Percentiles rank a stretch among this genome's conserved stretches.
Evolutionary conservation across 2,113 vertebrate genomes (phyloP).

Genomic region (Poeciliopsis prolifica): DNA sequence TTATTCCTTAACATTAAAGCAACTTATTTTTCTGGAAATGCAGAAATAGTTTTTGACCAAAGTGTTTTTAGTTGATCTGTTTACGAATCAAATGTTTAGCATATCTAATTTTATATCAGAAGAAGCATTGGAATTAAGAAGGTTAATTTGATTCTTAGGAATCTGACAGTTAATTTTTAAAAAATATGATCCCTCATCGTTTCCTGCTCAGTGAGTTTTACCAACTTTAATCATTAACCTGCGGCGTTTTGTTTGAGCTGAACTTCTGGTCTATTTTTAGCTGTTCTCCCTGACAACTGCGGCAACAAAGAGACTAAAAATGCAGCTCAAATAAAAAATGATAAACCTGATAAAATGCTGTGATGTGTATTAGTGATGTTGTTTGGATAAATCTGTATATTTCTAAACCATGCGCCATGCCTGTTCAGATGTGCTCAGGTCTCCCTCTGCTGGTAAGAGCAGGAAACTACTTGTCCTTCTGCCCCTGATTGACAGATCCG

Average conservation of each 20-base stretch:
- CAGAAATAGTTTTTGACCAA: neutral
- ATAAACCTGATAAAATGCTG: neutral
- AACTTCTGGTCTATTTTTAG: neutral
- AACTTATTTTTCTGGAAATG: neutral
- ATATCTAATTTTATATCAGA: neutral
- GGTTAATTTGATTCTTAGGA: neutral
- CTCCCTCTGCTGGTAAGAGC: conserved; percentile 81
- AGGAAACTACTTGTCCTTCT: conserved; percentile 59
- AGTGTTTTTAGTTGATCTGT: neutral
- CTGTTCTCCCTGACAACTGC: no score
- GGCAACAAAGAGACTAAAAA: neutral
- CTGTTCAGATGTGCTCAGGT: conserved; percentile 78
- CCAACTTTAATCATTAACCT: neutral
- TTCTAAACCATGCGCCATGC: conserved; percentile 66
- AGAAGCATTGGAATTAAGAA: neutral
- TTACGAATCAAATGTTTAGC: neutral
- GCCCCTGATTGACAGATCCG: conserved; percentile 52
- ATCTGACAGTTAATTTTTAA: neutral
- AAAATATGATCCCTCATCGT: neutral
- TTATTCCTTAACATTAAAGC: neutral
- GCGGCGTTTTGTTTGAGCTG: neutral
- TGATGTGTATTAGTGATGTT: conserved; percentile 10
- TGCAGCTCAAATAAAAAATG: neutral
- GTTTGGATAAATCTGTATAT: conserved; percentile 59
- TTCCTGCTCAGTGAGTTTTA: neutral